phyloP scores from a whole-genome alignment of 2,797 vertebrate genomes.

The Delichon dasypus region DNA sequence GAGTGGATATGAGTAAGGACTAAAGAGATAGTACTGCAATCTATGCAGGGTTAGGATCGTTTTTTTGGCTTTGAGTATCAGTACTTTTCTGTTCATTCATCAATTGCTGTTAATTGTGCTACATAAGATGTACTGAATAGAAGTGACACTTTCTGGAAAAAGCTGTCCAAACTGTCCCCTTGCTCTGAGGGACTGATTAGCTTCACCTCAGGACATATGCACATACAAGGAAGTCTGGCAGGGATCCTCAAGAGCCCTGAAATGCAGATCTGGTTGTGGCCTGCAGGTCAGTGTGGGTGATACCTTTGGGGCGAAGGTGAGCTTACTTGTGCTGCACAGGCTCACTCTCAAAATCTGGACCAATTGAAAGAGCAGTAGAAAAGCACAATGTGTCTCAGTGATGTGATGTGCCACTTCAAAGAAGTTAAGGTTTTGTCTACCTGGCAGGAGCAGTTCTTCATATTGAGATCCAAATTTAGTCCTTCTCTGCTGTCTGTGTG shows the following conservation, averaged over 20 bases:
- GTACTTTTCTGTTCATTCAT: background rate
- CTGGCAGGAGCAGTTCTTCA: background rate
- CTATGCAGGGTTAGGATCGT: background rate
- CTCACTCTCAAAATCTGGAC: background rate
- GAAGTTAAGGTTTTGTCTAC: background rate
- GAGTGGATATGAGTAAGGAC: background rate
- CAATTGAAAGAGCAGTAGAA: background rate
- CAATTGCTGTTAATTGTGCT: background rate
- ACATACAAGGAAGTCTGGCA: background rate
- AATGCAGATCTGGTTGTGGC: background rate
- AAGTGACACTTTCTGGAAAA: background rate
- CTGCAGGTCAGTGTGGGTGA: background rate
- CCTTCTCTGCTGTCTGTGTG: background rate
- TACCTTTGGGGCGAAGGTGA: rapidly evolving
- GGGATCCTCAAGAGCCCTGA: background rate
- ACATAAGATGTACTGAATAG: rapidly evolving
- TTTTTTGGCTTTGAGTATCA: background rate
- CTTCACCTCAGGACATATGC: rapidly evolving
- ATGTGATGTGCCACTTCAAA: background rate
- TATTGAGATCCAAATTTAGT: background rate
- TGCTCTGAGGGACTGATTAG: background rate
- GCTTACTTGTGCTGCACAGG: rapidly evolving
- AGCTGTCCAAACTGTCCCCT: background rate
- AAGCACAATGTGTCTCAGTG: background rate
- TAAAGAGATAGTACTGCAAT: background rate